Evolutionary conservation across 2,888 invertebrate species (phyloP).

Genomic region (Epinotia brunnichana): DNA sequence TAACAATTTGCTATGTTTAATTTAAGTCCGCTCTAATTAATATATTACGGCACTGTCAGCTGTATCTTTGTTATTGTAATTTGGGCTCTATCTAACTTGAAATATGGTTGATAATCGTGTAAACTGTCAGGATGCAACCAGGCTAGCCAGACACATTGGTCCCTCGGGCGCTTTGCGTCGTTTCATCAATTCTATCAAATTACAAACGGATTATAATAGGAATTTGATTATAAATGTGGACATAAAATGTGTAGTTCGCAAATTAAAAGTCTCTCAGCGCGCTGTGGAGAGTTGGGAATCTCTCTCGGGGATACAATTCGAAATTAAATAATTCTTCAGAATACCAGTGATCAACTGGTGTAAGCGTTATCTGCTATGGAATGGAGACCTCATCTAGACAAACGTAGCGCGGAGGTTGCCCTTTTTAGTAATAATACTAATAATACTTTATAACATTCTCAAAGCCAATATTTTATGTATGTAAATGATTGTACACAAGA

Average conservation of each 20-base stretch:
- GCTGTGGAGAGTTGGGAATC: no score
- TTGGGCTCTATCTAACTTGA: conserved; percentile 14
- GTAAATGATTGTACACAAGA: no score
- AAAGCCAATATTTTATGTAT: no score
- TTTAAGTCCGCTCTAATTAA: conserved; percentile 38
- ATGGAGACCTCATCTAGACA: no score
- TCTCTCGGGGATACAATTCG: no score
- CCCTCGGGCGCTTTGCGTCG: conserved; percentile 16
- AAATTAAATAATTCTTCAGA: no score
- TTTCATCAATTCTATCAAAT: conserved; percentile 17
- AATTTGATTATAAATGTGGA: conserved; percentile 1
- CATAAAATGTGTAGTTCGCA: neutral
- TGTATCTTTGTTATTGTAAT: conserved; percentile 32
- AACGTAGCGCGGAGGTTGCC: no score
- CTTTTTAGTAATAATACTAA: no score
- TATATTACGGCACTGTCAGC: conserved; percentile 31
- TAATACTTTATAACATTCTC: no score
- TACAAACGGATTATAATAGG: conserved; percentile 5
- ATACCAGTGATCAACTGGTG: no score
- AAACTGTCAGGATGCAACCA: conserved; percentile 11
- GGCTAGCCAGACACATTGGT: conserved; percentile 13
- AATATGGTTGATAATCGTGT: conserved; percentile 12
- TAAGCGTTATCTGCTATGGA: no score
- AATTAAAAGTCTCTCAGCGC: no score
- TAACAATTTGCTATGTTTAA: conserved; percentile 37